These are phyloP conservation scores for Triplophysa dalaica DNA, from an alignment of 2,113 vertebrate species.

Conservation along the genomic window DNA sequence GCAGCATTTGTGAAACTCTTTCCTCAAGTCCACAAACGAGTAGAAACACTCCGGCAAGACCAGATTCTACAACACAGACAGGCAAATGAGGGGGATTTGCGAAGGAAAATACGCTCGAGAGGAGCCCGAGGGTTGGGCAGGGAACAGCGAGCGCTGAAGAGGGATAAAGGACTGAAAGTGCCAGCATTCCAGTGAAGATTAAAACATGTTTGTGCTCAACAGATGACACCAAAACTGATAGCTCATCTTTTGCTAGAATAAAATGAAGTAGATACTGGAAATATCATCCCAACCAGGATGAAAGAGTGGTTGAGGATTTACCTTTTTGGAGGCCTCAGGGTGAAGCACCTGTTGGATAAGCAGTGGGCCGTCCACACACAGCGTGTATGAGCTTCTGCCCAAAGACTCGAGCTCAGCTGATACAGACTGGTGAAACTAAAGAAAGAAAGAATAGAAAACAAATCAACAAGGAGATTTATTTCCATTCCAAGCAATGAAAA, in stretches of 20 bases:
- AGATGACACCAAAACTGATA: constrained; percentile 7
- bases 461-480: background rate
- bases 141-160: background rate
- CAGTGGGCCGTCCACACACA: constrained; percentile 88
- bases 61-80: constrained; percentile 77
- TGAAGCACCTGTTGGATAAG: constrained; percentile 91
- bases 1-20: constrained; percentile 87
- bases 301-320: constrained; percentile 52
- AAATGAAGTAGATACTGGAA: too few relatives aligned
- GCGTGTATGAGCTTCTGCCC: constrained; percentile 82
- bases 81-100: background rate
- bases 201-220: constrained; percentile 36
- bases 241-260: background rate
- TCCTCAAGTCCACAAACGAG: constrained; percentile 89
- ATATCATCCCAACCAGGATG: too few relatives aligned
- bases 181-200: constrained; percentile 37
- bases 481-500: background rate
- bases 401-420: constrained; percentile 85
- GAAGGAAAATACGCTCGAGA: background rate
- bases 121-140: background rate
- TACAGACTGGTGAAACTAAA: constrained; percentile 87
- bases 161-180: background rate
- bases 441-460: background rate
- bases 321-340: constrained; percentile 94
- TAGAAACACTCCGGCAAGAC: constrained; percentile 90